Evolutionary conservation across 1,140 invertebrate genomes (phyloP).

Genomic region (Drosophila sproati): DNA sequence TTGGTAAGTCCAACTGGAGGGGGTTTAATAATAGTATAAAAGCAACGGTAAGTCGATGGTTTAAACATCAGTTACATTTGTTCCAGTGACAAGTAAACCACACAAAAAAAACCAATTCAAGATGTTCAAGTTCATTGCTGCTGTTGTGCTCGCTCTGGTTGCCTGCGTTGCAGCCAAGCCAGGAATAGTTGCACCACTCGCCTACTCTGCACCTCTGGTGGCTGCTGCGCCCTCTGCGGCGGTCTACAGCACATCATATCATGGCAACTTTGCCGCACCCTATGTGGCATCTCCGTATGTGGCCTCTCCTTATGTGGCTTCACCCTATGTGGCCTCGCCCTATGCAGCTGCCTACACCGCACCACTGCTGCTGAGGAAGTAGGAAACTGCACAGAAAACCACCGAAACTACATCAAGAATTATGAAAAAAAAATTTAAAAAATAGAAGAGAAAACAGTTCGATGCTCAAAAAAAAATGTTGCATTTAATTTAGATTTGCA

Average conservation of each 20-base stretch:
- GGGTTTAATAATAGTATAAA: slow-evolving; percentile 37
- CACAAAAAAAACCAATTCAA: slow-evolving; percentile 45
- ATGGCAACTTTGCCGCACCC: slow-evolving; percentile 52
- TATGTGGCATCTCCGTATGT: slow-evolving; percentile 62
- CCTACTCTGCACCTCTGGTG: slow-evolving; percentile 59
- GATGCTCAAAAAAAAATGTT: slow-evolving; percentile 1
- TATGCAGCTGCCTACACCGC: slow-evolving; percentile 72
- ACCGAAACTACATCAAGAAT: slow-evolving; percentile 32
- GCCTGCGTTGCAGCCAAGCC: slow-evolving; percentile 74
- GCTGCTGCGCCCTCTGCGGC: slow-evolving; percentile 44
- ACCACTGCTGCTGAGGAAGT: slow-evolving; percentile 71
- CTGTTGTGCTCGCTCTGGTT: slow-evolving; percentile 68
- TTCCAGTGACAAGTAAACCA: slow-evolving; percentile 49
- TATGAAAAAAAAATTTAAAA: slow-evolving; percentile 7
- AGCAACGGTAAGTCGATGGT: slow-evolving; percentile 5
- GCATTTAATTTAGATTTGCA: slow-evolving; percentile 2
- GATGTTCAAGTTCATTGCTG: slow-evolving; percentile 78
- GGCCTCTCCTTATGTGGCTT: slow-evolving; percentile 66
- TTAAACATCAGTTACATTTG: slow-evolving; percentile 71
- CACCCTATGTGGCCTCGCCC: slow-evolving; percentile 66
- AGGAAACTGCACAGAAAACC: slow-evolving; percentile 22
- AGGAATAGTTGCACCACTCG: slow-evolving; percentile 75
- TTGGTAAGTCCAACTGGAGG: slow-evolving; percentile 20
- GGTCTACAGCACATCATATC: slow-evolving; percentile 53
- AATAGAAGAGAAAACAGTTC: not conserved